A percentile compares a stretch with the other conserved stretches of the same genome.
phyloP scores from a whole-genome alignment of 53 echinoderm and acorn worm genomes.

The Paracentrotus lividus region DNA sequence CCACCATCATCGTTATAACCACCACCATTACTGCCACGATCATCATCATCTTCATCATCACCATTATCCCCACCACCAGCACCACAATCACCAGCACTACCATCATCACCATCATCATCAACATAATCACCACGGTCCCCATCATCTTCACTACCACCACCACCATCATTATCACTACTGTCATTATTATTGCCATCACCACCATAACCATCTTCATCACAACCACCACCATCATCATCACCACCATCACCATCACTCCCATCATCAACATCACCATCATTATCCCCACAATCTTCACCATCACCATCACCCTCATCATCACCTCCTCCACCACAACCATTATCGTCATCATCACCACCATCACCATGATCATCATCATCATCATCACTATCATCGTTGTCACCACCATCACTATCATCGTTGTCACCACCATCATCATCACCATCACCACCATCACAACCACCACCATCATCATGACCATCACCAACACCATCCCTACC shows the following conservation, averaged over 20 bases:
- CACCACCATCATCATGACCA: neutral
- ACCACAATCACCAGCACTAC: neutral
- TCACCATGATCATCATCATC: neutral
- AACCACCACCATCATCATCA: neutral
- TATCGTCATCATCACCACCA: neutral
- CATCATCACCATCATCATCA: constrained; percentile 13
- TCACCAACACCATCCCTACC: neutral
- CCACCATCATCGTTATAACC: neutral
- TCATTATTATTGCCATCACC: neutral
- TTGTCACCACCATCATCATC: neutral
- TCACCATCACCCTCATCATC: neutral
- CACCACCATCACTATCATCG: neutral
- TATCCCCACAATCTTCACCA: neutral
- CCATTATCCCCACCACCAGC: neutral
- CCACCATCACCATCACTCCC: neutral
- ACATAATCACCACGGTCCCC: neutral
- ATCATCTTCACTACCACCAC: neutral
- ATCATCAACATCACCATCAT: neutral
- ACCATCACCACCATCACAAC: neutral
- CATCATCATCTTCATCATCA: neutral
- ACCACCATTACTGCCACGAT: neutral
- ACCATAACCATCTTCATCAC: neutral
- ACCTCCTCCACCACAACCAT: neutral
- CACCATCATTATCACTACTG: neutral
- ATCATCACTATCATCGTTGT: neutral